Percentiles rank a stretch among this genome's conserved stretches.
phyloP scores from a whole-genome alignment of 2,888 invertebrate species.

The Zele albiditarsus region DNA sequence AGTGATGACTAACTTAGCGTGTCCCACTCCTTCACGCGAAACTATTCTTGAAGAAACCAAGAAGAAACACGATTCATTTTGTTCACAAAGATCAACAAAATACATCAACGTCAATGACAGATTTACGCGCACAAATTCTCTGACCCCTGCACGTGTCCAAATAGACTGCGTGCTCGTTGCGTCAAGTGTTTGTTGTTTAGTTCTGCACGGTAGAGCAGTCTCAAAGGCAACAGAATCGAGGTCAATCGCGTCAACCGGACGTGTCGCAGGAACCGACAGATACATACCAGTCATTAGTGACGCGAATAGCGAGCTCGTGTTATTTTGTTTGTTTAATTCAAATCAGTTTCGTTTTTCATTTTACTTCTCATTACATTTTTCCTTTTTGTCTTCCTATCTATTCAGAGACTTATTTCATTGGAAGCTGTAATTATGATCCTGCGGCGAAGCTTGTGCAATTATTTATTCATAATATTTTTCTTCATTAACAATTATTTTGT shows the following conservation, averaged over 20 bases:
- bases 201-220: constrained; percentile 14
- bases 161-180: neutral
- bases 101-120: neutral
- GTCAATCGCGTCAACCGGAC: constrained; percentile 32
- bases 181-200: constrained; percentile 15
- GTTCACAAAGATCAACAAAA: neutral
- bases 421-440: neutral
- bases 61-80: neutral
- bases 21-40: neutral
- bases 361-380: neutral
- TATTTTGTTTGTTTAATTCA: neutral
- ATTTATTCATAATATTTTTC: neutral
- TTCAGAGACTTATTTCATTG: neutral
- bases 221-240: constrained; percentile 29
- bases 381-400: neutral
- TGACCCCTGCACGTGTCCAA: constrained; percentile 25
- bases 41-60: neutral
- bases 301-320: constrained; percentile 3
- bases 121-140: neutral
- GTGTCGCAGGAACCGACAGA: constrained; percentile 29
- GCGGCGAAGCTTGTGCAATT: neutral
- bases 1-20: neutral
- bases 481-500: neutral
- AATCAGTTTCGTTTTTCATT: neutral
- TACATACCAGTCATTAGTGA: constrained; percentile 27